These are phyloP conservation scores for Enoplosus armatus DNA, from an alignment of 2,797 vertebrate genomes.

Conservation along the genomic window DNA sequence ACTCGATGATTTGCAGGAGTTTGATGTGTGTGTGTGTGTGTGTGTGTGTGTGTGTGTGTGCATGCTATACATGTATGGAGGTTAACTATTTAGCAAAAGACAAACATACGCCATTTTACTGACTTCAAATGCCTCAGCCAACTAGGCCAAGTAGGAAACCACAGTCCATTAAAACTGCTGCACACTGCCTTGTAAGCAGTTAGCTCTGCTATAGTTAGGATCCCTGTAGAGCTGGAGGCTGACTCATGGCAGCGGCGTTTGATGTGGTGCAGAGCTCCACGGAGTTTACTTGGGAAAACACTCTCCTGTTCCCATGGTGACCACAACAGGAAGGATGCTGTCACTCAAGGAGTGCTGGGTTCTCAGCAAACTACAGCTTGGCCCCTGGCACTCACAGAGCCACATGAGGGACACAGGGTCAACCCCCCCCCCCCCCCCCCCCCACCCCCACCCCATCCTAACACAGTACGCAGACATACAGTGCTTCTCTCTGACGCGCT, in stretches of 20 bases:
- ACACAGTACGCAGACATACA: conserved; percentile 20
- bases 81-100: conserved; percentile 57
- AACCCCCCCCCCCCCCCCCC: too few species aligned
- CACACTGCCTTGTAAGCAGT: conserved; percentile 78
- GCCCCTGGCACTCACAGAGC: conserved; percentile 39
- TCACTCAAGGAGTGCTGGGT: conserved; percentile 59
- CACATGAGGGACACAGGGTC: conserved; percentile 37
- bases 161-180: conserved; percentile 68
- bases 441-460: too few species aligned
- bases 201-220: conserved; percentile 72
- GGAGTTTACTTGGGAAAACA: conserved; percentile 79
- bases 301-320: conserved; percentile 78
- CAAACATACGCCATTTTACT: conserved; percentile 54
- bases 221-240: conserved; percentile 75
- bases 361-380: conserved; percentile 46
- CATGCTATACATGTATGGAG: conserved; percentile 20
- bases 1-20: conserved; percentile 22
- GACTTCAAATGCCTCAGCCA: conserved; percentile 61
- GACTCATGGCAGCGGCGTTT: conserved; percentile 77
- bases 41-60: background rate
- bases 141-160: conserved; percentile 71
- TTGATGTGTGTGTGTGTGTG: background rate
- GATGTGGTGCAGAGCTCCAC: conserved; percentile 74
- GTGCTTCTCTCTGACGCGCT: background rate
- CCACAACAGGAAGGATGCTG: conserved; percentile 77